Base-by-base conservation (phyloP, 2,113 vertebrate species). In the Mus spicilegus region DNA sequence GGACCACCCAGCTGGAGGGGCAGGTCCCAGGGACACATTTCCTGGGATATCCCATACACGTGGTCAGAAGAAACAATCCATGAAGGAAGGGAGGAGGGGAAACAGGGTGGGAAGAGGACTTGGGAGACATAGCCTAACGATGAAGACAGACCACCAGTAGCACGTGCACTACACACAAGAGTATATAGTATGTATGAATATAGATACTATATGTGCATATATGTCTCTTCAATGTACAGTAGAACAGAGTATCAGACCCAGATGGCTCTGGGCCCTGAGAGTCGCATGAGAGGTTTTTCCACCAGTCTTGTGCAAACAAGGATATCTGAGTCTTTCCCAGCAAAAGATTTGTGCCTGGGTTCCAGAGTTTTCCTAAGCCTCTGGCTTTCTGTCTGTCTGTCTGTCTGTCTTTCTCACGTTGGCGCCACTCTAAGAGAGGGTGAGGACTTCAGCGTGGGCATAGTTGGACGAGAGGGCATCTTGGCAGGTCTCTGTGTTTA, bases 401-500 rank as follows among this genome's bases (percentile, higher is more conserved):
- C 63, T 65, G 96, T 81, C 93, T 95, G 95, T 97, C 10, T 97
- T 95, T 96, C 96, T 98, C 98, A 94, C 95, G 96, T 63, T 95
- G 95, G 93, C 97, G 19, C 89, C 97, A 95, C 97, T 97, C 98
- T 98, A 99, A 98, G 98, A 98, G 98, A 98, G 98, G 96, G 98
- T 98, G 97, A 98, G 98, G 96, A 98, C 98, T 98, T 98, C 98
- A 63, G 98, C 98, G 96, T 98, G 98, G 96, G 98, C 97, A 97
- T 98, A 98, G 89, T 97, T 98, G 98, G 98, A 97, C 91, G 98
- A 97, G 95, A 98, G 98, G 96, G 96, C 97, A 4, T 98, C 98
- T 97, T 98, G 98, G 98, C 98, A 98, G 97, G 97, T 98, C 97
- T 98, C 98, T 99, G 98, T 91, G 98, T 98, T 96, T 88, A 98